A percentile compares a stretch with the other conserved stretches of the same genome.
phyloP scores from a whole-genome alignment of 2,888 invertebrate species.

The Megaustenia siamemsis region DNA sequence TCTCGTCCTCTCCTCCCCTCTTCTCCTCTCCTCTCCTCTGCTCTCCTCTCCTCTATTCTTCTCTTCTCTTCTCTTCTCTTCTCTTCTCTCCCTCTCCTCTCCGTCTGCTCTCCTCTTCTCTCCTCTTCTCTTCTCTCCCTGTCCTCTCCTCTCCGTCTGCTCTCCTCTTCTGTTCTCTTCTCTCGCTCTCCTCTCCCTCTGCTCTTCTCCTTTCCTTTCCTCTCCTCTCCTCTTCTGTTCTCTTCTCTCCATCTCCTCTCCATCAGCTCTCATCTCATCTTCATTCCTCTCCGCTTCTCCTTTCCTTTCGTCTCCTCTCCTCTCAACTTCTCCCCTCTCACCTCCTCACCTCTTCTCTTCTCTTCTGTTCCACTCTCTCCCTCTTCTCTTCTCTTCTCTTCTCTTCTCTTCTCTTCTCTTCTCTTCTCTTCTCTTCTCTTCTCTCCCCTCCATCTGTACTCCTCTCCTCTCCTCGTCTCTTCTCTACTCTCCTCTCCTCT shows the following conservation, averaged over 20 bases:
- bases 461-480: not conserved
- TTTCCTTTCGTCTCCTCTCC: not conserved
- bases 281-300: no score
- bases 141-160: not conserved
- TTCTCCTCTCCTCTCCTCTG: no score
- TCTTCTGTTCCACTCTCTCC: not conserved
- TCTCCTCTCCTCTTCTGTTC: not conserved
- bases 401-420: not conserved
- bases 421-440: not conserved
- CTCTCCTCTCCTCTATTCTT: no score
- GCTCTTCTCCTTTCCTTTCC: not conserved
- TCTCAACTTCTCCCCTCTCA: not conserved
- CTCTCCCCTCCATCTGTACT: not conserved
- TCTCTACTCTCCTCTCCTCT: not conserved
- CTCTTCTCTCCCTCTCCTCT: no score
- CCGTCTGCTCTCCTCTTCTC: no score
- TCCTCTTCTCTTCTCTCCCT: no score
- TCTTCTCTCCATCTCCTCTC: not conserved
- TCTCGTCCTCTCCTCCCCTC: no score
- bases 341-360: not conserved
- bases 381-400: not conserved
- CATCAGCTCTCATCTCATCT: not conserved
- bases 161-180: not conserved
- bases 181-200: not conserved
- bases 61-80: no score